Evolutionary conservation across 1,140 invertebrate species (phyloP).

Genomic region (Patella vulgata): DNA sequence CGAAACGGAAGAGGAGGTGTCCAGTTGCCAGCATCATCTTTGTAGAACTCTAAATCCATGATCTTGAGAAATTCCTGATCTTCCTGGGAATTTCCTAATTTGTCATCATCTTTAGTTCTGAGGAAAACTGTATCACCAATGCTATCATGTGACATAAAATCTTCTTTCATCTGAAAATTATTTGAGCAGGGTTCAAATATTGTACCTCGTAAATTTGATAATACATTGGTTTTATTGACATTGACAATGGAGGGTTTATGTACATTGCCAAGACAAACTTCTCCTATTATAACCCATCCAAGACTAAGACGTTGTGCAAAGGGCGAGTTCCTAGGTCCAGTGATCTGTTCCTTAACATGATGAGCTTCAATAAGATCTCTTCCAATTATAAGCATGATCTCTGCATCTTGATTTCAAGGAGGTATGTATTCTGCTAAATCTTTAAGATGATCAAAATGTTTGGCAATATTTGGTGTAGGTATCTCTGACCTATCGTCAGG

Average conservation of each 20-base stretch:
- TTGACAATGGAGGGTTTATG: constrained; percentile 11
- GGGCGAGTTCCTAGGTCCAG: constrained; percentile 4
- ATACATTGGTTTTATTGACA: constrained; percentile 22
- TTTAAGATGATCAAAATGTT: constrained; percentile 11
- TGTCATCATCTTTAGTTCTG: constrained; percentile 18
- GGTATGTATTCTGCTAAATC: constrained; percentile 14
- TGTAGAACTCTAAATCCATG: constrained; percentile 16
- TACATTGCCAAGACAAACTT: constrained; percentile 23
- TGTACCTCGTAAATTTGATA: constrained; percentile 15
- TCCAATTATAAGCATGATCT: constrained; percentile 30
- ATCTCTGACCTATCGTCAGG: constrained; percentile 21
- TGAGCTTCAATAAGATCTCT: constrained; percentile 30
- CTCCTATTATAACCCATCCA: constrained; percentile 40
- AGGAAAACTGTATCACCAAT: constrained; percentile 9
- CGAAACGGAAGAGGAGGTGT: constrained; percentile 34
- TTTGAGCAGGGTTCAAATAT: constrained; percentile 20
- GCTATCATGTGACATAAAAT: neutral
- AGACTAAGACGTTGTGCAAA: constrained; percentile 31
- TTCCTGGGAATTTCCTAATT: constrained; percentile 21
- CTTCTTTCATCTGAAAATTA: constrained; percentile 18
- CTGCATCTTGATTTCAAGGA: constrained; percentile 4
- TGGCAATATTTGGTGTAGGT: constrained; percentile 12
- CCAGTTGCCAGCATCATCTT: constrained; percentile 20
- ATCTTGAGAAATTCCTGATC: constrained; percentile 29
- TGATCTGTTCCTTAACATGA: constrained; percentile 29